Conservation (phyloP, 2,888 invertebrate genomes). For the Dorcus parallelipipedus region DNA sequence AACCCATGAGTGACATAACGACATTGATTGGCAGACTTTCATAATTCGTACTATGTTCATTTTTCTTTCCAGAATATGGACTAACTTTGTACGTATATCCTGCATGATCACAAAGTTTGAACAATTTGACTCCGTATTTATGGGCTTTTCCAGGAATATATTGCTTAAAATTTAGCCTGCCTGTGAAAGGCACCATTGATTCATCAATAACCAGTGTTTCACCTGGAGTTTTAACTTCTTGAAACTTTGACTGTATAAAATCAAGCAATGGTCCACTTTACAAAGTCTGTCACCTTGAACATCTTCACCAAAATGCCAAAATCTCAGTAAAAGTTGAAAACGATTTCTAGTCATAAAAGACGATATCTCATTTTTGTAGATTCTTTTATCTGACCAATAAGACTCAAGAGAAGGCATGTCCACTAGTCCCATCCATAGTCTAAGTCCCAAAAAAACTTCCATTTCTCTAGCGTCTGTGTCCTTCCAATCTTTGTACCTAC, state of each 20-base stretch:
- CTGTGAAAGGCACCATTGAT: not conserved
- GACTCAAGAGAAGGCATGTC: slow-evolving; percentile 12
- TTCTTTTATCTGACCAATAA: slow-evolving; percentile 9
- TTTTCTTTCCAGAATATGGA: not conserved
- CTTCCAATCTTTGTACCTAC: slow-evolving; percentile 13
- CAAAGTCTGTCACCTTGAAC: not conserved
- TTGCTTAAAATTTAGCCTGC: not conserved
- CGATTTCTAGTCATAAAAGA: slow-evolving; percentile 1
- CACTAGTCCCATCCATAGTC: slow-evolving; percentile 4
- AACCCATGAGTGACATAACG: not conserved
- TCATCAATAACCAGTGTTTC: not conserved
- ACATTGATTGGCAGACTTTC: not conserved
- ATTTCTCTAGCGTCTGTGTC: slow-evolving; percentile 8
- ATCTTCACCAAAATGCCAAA: not conserved
- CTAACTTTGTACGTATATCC: not conserved
- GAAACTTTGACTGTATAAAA: not conserved
- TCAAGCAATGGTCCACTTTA: not conserved
- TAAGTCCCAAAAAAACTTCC: slow-evolving; percentile 12
- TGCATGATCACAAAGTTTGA: slow-evolving; percentile 1
- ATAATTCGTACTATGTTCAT: not conserved
- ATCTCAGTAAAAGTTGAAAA: not conserved
- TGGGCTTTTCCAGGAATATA: not conserved
- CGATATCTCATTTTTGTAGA: slow-evolving; percentile 13
- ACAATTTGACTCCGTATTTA: not conserved
- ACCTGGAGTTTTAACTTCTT: not conserved